Base-by-base conservation (phyloP, 1,140 invertebrate genomes). In the Heliconius hermathena region DNA sequence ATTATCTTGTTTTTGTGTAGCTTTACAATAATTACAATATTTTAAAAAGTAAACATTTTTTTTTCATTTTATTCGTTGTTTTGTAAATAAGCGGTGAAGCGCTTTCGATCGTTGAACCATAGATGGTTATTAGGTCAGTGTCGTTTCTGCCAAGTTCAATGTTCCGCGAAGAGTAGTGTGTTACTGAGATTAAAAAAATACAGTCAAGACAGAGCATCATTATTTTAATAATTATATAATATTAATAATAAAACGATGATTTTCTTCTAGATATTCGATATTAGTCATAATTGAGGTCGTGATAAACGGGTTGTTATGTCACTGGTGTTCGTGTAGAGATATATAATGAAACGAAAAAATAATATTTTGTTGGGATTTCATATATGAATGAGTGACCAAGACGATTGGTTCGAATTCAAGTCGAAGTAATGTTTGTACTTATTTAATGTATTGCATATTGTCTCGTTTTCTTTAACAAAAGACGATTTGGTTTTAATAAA, bases 111-210 rank as follows among this genome's bases (percentile, higher is more conserved):
- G 80, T 82, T 87, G 85, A 87, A 87, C 85, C 85, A 89, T 90
- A 82, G 84, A 84, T 77, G 76, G 78, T 73, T 89, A 87, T 90
- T 88, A 75, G 88, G 89, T 84, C 87, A 88, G 82, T 89, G 85
- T 83, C 80, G 83, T 70, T 70, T 72, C 75, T 60, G 78, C 77
- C 85, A 90, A 90, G 89, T 90, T 90, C 89, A 90, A 87, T 89
- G 87, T 83, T 83, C 66, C 76, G 60, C 76, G 77, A 82, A 79
- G 60, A 49, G 52, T 52, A 71, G 38, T 71, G 57, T 75, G 54
- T 66, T 52, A 66, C 71, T 54, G 66, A 66, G 72, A 26, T 78
- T 36, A 70, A 33, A 36, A 73, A 36, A 70, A 46, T 29, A 26
- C 4, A 60, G 22, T 66, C 1, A 22, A 54, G 20, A n/a, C 3